These are phyloP conservation scores for Sebastolobus altivelis DNA, from an alignment of 2,797 vertebrate species.

Conservation along the genomic window DNA sequence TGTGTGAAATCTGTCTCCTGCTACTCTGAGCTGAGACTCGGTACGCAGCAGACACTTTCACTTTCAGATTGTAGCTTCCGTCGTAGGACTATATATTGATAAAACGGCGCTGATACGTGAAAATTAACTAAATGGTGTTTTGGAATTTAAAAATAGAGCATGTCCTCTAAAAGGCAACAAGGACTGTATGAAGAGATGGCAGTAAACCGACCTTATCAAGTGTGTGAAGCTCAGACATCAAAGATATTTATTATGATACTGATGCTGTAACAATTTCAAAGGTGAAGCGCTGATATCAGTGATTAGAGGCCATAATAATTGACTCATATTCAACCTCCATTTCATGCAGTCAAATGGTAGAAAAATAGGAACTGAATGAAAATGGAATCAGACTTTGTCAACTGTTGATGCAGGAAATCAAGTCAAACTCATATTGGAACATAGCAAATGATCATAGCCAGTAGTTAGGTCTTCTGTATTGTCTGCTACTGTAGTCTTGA, in stretches of 20 bases:
- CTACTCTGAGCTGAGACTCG: too few relatives aligned
- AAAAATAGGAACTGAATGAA: neutral
- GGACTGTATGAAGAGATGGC: neutral
- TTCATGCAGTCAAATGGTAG: neutral
- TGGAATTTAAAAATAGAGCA: neutral
- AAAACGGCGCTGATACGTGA: too few relatives aligned
- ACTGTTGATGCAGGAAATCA: neutral
- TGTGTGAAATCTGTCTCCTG: too few relatives aligned
- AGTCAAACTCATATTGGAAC: neutral
- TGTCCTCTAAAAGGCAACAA: neutral
- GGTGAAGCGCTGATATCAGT: neutral
- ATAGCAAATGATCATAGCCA: neutral
- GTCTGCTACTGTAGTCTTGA: slow-evolving; percentile 9
- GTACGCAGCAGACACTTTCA: too few relatives aligned
- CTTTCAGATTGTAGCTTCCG: too few relatives aligned
- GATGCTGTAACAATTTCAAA: neutral
- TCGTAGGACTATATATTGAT: too few relatives aligned
- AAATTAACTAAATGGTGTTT: neutral
- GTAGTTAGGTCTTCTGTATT: neutral
- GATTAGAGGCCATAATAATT: neutral
- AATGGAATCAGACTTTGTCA: neutral
- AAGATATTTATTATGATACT: neutral
- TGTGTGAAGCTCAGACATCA: neutral
- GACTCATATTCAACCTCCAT: neutral
- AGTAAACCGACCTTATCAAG: neutral